Evolutionary conservation across 2,113 vertebrate species (phyloP).

Genomic region (Pogona vitticeps): DNA sequence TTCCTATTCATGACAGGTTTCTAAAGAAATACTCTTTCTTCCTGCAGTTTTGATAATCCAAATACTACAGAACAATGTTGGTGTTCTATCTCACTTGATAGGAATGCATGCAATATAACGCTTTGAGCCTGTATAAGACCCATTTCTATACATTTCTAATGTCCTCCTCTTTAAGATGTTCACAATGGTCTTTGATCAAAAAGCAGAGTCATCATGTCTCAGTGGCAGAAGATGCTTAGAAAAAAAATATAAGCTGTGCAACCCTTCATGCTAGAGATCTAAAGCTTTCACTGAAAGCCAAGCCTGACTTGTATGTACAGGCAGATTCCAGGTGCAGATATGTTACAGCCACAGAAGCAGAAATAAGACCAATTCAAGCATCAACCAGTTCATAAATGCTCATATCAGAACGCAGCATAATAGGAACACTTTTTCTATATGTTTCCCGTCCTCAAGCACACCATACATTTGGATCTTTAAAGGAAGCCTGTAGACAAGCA

Average conservation of each 20-base stretch:
- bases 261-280: background rate
- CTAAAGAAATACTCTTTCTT: constrained; percentile 1
- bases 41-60: constrained; percentile 16
- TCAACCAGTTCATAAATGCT: background rate
- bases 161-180: constrained; percentile 6
- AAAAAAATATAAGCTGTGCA: background rate
- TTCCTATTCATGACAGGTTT: background rate
- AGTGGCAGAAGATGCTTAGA: background rate
- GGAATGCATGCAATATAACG: background rate
- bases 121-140: constrained; percentile 28
- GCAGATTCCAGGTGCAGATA: background rate
- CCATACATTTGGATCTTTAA: background rate
- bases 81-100: constrained; percentile 15
- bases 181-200: constrained; percentile 31
- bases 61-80: constrained; percentile 8
- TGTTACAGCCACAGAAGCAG: constrained; percentile 15
- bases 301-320: background rate
- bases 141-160: background rate
- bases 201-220: background rate
- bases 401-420: constrained; percentile 34
- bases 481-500: background rate
- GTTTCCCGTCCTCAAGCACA: too few species aligned
- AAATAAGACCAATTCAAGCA: constrained; percentile 32
- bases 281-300: constrained; percentile 1
- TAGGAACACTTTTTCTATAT: background rate